Evolutionary conservation across 2,113 vertebrate genomes (phyloP), one percentile per base, ranked within the genome.

Genomic region (Smithornis capensis): DNA sequence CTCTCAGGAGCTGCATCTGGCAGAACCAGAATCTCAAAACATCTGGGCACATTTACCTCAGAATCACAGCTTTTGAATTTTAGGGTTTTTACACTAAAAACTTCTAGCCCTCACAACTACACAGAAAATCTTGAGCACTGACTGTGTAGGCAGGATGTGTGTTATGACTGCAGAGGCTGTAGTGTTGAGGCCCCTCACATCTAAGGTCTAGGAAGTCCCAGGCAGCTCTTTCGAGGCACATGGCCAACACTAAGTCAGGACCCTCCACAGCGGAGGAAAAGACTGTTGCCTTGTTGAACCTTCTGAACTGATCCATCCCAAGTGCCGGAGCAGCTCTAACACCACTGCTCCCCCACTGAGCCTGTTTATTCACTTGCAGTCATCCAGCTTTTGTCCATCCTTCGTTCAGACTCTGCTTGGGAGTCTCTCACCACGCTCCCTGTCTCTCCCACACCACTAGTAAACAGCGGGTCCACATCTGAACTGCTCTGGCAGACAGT

Each of bases 141-240:
- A 31, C 16, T 12, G 27, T 1, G 1, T 4, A 57, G 29, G 35
- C 57, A 37, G 82, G 52, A 59, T 21, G 24, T 8, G 31, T 0
- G 16, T 7, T 69, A 14, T 0, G 4, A n/a, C 64, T 44, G 52
- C 65, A 71, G 77, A 71, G 55, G 69, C 1, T 0, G 38, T 9
- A 33, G 55, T 1, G 19, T 1, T 40, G n/a, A 74, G 45, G n/a
- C 6, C 14, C 53, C 28, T 77, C 59, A 19, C 38, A 27, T 8
- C 25, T 28, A 67, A 57, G 55, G 18, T 23, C 53, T 9, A 60
- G 18, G 14, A 78, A 44, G 37, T 9, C 53, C 33, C 47, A 60
- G 62, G 35, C 19, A 53, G 31, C 55, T 21, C 45, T 57, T 53
- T 12, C 0, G 0, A 64, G 70, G 45, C 37, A 64, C 7, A 0